Evolutionary conservation across 2,113 vertebrate genomes (phyloP), one percentile per base, ranked within the genome.

Genomic region (Mirza zaza): DNA sequence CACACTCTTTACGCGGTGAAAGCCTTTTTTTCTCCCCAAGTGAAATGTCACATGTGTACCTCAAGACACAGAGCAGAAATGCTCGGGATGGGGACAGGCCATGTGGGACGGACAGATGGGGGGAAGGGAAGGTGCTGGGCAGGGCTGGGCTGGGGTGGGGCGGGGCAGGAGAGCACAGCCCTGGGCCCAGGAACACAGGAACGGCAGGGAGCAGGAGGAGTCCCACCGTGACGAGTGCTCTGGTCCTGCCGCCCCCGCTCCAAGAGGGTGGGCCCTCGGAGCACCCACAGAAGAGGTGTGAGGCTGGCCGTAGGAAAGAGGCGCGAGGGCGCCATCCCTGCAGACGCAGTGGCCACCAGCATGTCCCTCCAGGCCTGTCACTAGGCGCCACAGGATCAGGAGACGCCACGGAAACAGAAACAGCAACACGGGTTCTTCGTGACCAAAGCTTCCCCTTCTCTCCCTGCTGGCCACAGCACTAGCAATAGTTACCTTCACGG

Each of bases 401-500:
- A 45, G 71, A 32, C 5, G 45, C 9, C 50, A 39, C 21, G 10
- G 87, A 21, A 32, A 36, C 76, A 83, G 83, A 68, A 57, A 39
- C 5, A 79, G 2, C 52, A 65, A 32, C 18, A 21, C 4, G 63
- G 17, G 12, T 9, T 39, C 65, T 52, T 45, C 29, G 67, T 50
- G 76, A 61, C 3, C 48, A 42, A 65, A 42, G 52, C 18, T 29
- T 63, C 70, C 52, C 45, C 48, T 52, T 48, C 20, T 36, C 20
- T 76, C 13, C 3, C 0, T 3, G 12, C 27, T 17, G 5, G 15
- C n/a, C 2, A 2, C 2, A 20, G 59, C 14, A 45, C 18, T 8
- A 52, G 67, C 8, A 59, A 1, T 18, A n/a, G 20, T 42, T 42
- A 65, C 81, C 80, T 75, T 67, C 15, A 50, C 32, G 61, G 90